Conservation (phyloP, 2,888 invertebrate species). For the Lasioglossum calceatum region DNA sequence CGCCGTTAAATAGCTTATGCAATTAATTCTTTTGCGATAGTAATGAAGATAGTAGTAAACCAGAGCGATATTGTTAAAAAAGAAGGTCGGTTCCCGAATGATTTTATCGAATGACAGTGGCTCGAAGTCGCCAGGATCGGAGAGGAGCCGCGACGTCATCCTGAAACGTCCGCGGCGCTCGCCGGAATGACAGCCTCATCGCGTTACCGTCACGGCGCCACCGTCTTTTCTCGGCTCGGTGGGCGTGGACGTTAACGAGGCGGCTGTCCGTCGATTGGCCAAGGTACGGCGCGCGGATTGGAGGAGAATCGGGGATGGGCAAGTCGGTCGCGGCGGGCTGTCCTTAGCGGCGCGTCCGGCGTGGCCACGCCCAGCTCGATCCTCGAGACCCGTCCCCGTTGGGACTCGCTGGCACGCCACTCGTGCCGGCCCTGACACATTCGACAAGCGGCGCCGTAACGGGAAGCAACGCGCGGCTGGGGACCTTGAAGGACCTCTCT, state of each 20-base stretch:
- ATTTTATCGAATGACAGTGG: neutral
- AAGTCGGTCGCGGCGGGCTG: slow-evolving; percentile 56
- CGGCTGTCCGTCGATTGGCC: slow-evolving; percentile 55
- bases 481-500: slow-evolving; percentile 80
- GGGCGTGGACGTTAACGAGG: slow-evolving; percentile 63
- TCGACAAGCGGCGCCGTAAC: slow-evolving; percentile 85
- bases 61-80: neutral
- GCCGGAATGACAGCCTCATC: slow-evolving; percentile 80
- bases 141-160: slow-evolving; percentile 47
- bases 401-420: slow-evolving; percentile 82
- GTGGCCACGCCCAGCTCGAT: slow-evolving; percentile 69
- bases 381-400: slow-evolving; percentile 78
- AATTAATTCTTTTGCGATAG: neutral
- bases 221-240: slow-evolving; percentile 65
- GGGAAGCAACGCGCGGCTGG: slow-evolving; percentile 84
- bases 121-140: slow-evolving; percentile 21
- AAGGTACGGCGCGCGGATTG: slow-evolving; percentile 45
- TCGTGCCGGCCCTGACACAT: slow-evolving; percentile 84
- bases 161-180: slow-evolving; percentile 72
- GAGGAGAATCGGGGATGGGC: slow-evolving; percentile 66
- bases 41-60: neutral
- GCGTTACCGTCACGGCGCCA: slow-evolving; percentile 79
- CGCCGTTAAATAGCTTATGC: neutral
- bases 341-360: slow-evolving; percentile 65
- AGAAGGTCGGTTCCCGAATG: neutral